phyloP scores from a whole-genome alignment of 2,797 vertebrate species.

The Masticophis lateralis region DNA sequence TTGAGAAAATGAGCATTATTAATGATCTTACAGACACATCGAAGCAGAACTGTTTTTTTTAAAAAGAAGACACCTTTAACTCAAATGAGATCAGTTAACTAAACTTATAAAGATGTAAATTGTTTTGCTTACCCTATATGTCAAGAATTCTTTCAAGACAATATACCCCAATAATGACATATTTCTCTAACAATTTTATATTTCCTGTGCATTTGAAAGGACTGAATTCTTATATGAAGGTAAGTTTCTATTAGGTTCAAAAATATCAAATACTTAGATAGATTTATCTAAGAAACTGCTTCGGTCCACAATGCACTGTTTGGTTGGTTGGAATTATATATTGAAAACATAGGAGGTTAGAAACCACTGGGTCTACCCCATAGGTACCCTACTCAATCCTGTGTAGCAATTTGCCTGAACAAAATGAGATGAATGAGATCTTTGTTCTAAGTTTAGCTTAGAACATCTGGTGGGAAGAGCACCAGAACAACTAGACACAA shows the following conservation, averaged over 20 bases:
- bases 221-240: slow-evolving; percentile 63
- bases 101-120: slow-evolving; percentile 70
- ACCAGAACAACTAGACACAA: too few species aligned
- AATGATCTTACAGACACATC: slow-evolving; percentile 58
- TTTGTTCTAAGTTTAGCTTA: neutral
- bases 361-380: neutral
- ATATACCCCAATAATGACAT: slow-evolving; percentile 62
- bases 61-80: slow-evolving; percentile 63
- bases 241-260: slow-evolving; percentile 67
- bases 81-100: slow-evolving; percentile 63
- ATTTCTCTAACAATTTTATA: slow-evolving; percentile 71
- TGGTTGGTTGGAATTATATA: neutral
- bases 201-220: slow-evolving; percentile 63
- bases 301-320: neutral
- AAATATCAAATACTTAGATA: slow-evolving; percentile 42
- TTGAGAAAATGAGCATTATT: slow-evolving; percentile 52
- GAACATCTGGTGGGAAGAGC: neutral
- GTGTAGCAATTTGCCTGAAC: neutral
- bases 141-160: slow-evolving; percentile 59
- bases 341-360: neutral
- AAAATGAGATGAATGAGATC: neutral
- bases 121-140: slow-evolving; percentile 61
- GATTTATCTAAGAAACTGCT: slow-evolving; percentile 43
- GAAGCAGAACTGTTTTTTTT: slow-evolving; percentile 49
- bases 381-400: neutral